Percentiles rank a stretch among this genome's conserved stretches.
phyloP scores from a whole-genome alignment of 2,113 vertebrate genomes.

The Plotosus lineatus region DNA sequence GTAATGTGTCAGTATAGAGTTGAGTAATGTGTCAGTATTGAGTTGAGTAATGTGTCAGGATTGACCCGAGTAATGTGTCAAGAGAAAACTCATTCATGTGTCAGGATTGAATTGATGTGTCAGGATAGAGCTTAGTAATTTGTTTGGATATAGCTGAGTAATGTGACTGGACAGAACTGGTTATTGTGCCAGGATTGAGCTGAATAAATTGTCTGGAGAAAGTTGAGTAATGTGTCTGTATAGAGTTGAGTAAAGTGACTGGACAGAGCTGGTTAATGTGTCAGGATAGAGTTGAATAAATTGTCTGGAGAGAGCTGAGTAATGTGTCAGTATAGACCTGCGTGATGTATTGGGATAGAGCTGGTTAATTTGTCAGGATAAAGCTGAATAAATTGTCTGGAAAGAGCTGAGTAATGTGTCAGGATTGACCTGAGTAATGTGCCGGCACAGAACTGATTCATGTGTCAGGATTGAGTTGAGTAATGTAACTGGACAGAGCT shows the following conservation, averaged over 20 bases:
- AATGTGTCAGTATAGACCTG: background rate
- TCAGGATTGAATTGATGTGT: background rate
- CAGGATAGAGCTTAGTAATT: background rate
- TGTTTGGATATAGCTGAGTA: background rate
- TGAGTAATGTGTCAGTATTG: background rate
- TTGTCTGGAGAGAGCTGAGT: no score
- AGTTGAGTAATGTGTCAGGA: background rate
- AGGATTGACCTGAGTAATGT: background rate
- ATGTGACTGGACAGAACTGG: background rate
- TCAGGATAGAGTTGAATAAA: background rate
- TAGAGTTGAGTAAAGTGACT: background rate
- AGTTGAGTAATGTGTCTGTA: no score
- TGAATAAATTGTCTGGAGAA: background rate
- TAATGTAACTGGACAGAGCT: background rate
- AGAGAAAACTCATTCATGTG: background rate
- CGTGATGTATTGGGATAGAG: background rate
- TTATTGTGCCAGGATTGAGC: background rate
- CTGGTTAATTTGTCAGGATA: background rate
- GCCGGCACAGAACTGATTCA: background rate
- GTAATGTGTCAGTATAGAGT: background rate
- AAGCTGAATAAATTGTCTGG: background rate
- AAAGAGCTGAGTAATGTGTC: no score
- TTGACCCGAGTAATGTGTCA: background rate
- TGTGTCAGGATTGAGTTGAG: background rate
- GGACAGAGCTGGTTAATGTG: background rate